A percentile compares a stretch with the other conserved stretches of the same genome.
These are phyloP conservation scores for Allacma fusca DNA, from an alignment of 2,888 invertebrate genomes.

Conservation along the genomic window DNA sequence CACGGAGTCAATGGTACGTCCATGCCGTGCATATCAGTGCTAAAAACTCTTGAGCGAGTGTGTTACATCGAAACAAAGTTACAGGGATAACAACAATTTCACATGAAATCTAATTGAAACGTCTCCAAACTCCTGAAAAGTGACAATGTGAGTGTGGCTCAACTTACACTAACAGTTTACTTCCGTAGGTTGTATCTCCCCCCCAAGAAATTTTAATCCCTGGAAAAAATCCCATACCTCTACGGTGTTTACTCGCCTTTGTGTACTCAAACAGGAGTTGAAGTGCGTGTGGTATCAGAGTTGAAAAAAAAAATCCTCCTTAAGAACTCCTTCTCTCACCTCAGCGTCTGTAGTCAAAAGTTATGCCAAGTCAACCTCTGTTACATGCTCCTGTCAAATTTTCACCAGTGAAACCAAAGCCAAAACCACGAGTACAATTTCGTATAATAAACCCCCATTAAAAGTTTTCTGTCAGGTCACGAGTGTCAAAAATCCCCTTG, in stretches of 20 bases:
- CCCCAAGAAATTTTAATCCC: background rate
- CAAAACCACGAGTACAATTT: constrained; percentile 26
- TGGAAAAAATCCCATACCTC: background rate
- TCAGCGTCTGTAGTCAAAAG: background rate
- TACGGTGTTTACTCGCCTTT: background rate
- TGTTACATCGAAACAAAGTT: too few relatives aligned
- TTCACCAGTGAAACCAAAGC: constrained; percentile 28
- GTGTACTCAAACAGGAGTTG: constrained; percentile 3
- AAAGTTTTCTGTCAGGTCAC: background rate
- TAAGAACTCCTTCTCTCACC: constrained; percentile 3
- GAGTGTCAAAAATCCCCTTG: constrained; percentile 25
- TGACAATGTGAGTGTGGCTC: too few relatives aligned
- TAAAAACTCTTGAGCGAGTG: too few relatives aligned
- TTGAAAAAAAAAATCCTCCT: background rate
- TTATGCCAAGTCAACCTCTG: constrained; percentile 22
- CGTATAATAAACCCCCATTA: background rate
- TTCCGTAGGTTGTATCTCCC: background rate
- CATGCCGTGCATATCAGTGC: too few relatives aligned
- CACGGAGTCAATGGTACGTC: too few relatives aligned
- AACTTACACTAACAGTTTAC: background rate
- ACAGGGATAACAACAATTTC: background rate
- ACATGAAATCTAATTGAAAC: background rate
- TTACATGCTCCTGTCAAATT: constrained; percentile 23
- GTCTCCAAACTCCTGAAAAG: too few relatives aligned
- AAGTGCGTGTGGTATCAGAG: background rate